phyloP scores from a whole-genome alignment of 2,797 vertebrate species.

The Cirrhinus mrigala region DNA sequence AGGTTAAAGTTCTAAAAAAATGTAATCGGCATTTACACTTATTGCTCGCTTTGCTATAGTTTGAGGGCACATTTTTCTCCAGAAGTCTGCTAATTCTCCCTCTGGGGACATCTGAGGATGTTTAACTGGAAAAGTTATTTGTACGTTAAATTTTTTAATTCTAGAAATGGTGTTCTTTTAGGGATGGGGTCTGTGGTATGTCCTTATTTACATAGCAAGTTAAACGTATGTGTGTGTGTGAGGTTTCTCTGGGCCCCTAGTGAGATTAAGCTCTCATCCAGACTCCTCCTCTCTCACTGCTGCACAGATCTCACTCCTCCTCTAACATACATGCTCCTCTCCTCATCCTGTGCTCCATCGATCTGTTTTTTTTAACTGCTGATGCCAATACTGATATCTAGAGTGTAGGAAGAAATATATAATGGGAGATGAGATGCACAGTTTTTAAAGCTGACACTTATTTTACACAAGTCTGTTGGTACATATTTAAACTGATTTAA shows the following conservation, averaged over 20 bases:
- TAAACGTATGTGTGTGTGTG: conserved; percentile 58
- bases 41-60: background rate
- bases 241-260: conserved; percentile 86
- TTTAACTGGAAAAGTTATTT: background rate
- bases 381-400: background rate
- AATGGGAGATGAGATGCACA: background rate
- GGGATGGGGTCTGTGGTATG: conserved; percentile 44
- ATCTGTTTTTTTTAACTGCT: background rate
- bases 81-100: background rate
- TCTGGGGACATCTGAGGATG: background rate
- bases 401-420: background rate
- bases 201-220: conserved; percentile 40
- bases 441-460: background rate
- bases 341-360: conserved; percentile 43
- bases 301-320: conserved; percentile 81
- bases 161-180: background rate
- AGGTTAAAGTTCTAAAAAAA: background rate
- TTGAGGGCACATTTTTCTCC: background rate
- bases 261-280: conserved; percentile 84
- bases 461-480: background rate
- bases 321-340: conserved; percentile 66
- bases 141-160: background rate
- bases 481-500: background rate
- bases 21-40: background rate
- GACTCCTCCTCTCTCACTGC: conserved; percentile 82